Evolutionary conservation across 1,140 invertebrate species (phyloP).

Genomic region (Pogonognathellus flavescens): DNA sequence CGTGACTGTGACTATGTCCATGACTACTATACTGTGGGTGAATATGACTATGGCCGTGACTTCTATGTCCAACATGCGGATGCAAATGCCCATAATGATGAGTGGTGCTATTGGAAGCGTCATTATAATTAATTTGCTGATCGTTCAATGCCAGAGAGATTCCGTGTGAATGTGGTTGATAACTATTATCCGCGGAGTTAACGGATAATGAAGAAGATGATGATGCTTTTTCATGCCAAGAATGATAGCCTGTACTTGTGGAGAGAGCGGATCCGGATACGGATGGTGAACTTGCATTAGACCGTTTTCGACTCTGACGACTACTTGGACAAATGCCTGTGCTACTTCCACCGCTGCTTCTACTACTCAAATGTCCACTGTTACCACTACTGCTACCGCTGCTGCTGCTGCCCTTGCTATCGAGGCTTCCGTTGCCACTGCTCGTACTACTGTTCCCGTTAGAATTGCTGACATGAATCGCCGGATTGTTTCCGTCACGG

Average conservation of each 20-base stretch:
- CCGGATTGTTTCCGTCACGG: background rate
- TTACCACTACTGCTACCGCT: background rate
- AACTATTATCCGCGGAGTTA: background rate
- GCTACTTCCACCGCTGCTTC: constrained; percentile 2
- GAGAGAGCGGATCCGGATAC: constrained; percentile 22
- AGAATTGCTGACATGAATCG: background rate
- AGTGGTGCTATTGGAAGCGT: background rate
- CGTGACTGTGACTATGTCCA: constrained; percentile 19
- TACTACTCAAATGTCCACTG: background rate
- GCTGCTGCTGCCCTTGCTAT: background rate
- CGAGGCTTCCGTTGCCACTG: background rate
- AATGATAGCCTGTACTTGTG: constrained; percentile 57
- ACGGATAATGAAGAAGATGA: background rate
- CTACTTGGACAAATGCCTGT: background rate
- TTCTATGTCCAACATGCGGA: background rate
- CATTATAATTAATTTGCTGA: background rate
- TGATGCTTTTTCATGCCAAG: constrained; percentile 56
- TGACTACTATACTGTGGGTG: constrained; percentile 16
- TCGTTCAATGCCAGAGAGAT: background rate
- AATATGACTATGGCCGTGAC: constrained; percentile 15
- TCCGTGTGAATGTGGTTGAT: background rate
- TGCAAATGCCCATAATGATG: constrained; percentile 19
- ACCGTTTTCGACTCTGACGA: constrained; percentile 51
- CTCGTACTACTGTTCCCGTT: background rate
- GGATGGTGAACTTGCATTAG: constrained; percentile 52